Evolutionary conservation across 2,888 invertebrate species (phyloP).

Genomic region (Rhyacophila evoluta): DNA sequence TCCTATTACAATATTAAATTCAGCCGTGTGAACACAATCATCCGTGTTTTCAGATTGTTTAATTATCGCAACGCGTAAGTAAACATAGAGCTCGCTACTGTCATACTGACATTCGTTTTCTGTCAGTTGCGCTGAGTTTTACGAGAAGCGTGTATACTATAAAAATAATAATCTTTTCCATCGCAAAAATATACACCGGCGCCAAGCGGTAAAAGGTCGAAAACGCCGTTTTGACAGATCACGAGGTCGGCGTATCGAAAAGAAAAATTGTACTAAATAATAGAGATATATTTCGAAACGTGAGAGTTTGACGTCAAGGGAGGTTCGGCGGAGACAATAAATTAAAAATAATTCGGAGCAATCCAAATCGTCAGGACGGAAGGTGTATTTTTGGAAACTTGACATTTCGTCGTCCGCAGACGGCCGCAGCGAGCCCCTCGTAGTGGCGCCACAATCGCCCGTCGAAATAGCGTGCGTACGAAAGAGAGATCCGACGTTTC

Average conservation of each 20-base stretch:
- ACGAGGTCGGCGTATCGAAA: constrained; percentile 23
- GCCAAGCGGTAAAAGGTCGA: constrained; percentile 1
- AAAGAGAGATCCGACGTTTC: constrained; percentile 55
- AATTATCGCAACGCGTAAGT: constrained; percentile 9
- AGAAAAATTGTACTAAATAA: constrained; percentile 23
- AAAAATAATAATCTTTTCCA: neutral
- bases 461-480: constrained; percentile 61
- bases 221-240: constrained; percentile 39
- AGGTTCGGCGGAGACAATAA: constrained; percentile 36
- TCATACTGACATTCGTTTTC: constrained; percentile 6
- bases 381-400: constrained; percentile 48
- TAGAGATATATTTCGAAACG: neutral
- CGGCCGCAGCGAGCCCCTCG: constrained; percentile 36
- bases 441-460: constrained; percentile 52
- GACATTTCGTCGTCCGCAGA: constrained; percentile 46
- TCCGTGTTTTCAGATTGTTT: too few species aligned
- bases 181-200: constrained; percentile 9
- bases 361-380: constrained; percentile 37
- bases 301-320: constrained; percentile 36
- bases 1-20: too few species aligned
- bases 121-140: neutral
- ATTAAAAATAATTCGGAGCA: constrained; percentile 40
- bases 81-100: neutral
- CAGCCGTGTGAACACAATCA: too few species aligned
- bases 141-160: constrained; percentile 11